Conservation (phyloP, 2,113 vertebrate genomes). For the Apus apus region DNA sequence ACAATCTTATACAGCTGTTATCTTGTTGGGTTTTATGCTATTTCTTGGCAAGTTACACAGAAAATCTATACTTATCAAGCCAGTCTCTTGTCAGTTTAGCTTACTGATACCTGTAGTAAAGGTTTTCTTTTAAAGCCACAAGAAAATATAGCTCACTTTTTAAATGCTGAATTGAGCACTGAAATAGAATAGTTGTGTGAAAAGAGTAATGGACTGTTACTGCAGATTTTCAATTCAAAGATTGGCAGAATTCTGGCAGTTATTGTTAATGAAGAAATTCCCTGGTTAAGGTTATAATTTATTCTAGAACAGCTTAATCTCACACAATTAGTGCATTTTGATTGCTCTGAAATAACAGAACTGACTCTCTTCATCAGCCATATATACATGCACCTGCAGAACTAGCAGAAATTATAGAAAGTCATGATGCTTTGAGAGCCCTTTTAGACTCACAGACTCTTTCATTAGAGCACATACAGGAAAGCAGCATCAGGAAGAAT, state of each 20-base stretch:
- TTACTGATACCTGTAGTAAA: not conserved
- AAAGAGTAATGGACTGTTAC: not conserved
- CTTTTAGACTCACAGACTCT: rapidly evolving
- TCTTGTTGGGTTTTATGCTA: not conserved
- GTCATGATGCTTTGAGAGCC: not conserved
- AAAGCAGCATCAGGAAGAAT: not conserved
- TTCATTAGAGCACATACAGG: not conserved
- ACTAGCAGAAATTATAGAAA: not conserved
- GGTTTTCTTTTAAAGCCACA: not conserved
- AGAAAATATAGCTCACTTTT: not conserved
- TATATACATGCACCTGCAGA: not conserved
- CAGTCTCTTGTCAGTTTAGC: not conserved
- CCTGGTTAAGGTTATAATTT: not conserved
- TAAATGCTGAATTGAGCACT: not conserved
- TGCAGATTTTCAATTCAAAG: not conserved
- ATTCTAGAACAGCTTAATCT: not conserved
- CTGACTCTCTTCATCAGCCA: not conserved
- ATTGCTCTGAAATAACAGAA: not conserved
- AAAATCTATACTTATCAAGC: not conserved
- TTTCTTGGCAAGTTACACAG: not conserved
- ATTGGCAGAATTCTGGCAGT: not conserved
- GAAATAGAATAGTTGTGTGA: not conserved
- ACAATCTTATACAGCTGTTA: not conserved
- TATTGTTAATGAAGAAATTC: not conserved
- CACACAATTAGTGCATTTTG: not conserved